A percentile compares a stretch with the other conserved stretches of the same genome.
Conservation (phyloP, 2,888 invertebrate genomes). For the Microplitis deprimator region DNA sequence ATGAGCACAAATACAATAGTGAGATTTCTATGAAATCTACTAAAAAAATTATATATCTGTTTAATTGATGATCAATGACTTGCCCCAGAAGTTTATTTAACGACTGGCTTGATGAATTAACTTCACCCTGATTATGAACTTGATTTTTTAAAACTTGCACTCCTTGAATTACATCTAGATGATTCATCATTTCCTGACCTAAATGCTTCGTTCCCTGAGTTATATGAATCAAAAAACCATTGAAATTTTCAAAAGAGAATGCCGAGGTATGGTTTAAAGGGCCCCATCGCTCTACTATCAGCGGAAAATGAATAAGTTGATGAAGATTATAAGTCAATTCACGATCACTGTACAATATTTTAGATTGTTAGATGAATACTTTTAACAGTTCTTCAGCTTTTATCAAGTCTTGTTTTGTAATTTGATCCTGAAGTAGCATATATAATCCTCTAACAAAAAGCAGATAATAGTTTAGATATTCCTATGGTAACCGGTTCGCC, state of each 20-base stretch:
- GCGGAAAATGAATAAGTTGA: conserved; percentile 12
- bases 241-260: conserved; percentile 24
- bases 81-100: background rate
- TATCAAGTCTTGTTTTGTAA: conserved; percentile 1
- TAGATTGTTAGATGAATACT: background rate
- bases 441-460: conserved; percentile 14
- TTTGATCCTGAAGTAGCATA: conserved; percentile 6
- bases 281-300: conserved; percentile 10
- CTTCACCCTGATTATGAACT: background rate
- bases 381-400: background rate
- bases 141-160: conserved; percentile 10
- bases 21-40: no score
- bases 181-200: conserved; percentile 12
- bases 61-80: background rate
- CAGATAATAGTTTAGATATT: conserved; percentile 13
- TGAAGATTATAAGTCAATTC: conserved; percentile 19
- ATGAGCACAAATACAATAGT: no score
- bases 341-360: conserved; percentile 5
- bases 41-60: background rate
- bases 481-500: conserved; percentile 32
- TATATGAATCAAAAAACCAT: background rate
- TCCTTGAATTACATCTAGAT: conserved; percentile 1
- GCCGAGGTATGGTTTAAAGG: conserved; percentile 8
- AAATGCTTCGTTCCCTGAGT: conserved; percentile 1
- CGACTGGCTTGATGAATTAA: conserved; percentile 3